Conservation (phyloP, 2,797 vertebrate genomes). For the Acrossocheilus wenchowensis region DNA sequence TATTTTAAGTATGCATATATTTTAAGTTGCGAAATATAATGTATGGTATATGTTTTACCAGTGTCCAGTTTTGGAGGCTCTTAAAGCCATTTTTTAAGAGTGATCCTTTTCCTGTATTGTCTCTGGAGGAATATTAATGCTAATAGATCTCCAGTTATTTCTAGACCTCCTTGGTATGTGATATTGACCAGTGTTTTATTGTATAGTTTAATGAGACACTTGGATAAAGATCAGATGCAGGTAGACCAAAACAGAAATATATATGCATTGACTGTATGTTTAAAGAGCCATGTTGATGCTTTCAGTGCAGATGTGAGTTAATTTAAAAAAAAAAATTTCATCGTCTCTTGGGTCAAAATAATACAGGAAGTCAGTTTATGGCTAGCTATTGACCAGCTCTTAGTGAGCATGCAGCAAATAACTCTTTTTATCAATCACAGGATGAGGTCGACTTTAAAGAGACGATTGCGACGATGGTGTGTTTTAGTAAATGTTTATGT, state of each 20-base stretch:
- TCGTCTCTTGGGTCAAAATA: slow-evolving; percentile 4
- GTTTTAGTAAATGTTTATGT: background rate
- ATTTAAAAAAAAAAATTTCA: background rate
- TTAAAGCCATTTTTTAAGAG: background rate
- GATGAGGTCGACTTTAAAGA: background rate
- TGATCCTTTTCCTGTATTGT: no score
- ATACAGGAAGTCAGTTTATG: slow-evolving; percentile 18
- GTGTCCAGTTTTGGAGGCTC: background rate
- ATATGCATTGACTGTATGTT: background rate
- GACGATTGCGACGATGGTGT: background rate
- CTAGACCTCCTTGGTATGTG: background rate
- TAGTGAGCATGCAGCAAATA: slow-evolving; percentile 15
- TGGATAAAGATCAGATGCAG: background rate
- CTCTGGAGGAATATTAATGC: no score
- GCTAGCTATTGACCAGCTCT: slow-evolving; percentile 26
- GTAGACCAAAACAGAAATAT: background rate
- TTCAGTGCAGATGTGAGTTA: background rate
- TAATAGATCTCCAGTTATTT: background rate
- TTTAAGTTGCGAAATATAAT: background rate
- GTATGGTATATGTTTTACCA: no score
- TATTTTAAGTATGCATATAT: no score
- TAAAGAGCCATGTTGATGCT: background rate
- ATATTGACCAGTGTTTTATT: background rate
- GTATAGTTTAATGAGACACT: background rate
- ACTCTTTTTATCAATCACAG: slow-evolving; percentile 11